Evolutionary conservation across 1,140 invertebrate genomes (phyloP).

Genomic region (Harpegnathos saltator): DNA sequence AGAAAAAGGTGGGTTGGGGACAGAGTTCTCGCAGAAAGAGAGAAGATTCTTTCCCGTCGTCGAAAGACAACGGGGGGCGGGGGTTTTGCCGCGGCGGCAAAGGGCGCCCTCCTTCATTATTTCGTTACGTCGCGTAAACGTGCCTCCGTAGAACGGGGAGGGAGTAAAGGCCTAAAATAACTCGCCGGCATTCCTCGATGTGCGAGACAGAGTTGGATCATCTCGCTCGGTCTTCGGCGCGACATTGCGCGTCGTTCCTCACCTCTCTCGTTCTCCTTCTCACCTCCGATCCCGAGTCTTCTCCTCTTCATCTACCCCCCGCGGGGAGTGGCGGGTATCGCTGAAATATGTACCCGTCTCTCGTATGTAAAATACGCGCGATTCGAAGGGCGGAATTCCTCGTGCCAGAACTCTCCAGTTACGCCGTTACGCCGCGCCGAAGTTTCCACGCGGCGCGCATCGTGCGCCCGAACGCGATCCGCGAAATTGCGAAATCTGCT

Average conservation of each 20-base stretch:
- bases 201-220: slow-evolving; percentile 42
- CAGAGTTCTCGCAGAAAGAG: not conserved
- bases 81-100: slow-evolving; percentile 33
- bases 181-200: slow-evolving; percentile 77
- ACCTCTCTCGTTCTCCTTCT: slow-evolving; percentile 38
- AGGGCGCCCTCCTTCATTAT: slow-evolving; percentile 73
- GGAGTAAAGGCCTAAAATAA: slow-evolving; percentile 78
- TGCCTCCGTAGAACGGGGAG: slow-evolving; percentile 39
- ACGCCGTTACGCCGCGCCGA: not conserved
- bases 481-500: slow-evolving; percentile 13
- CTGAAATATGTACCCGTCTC: slow-evolving; percentile 72
- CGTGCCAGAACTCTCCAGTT: slow-evolving; percentile 39
- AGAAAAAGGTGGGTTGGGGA: slow-evolving; percentile 2
- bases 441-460: not conserved
- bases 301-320: slow-evolving; percentile 59
- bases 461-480: not conserved
- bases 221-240: slow-evolving; percentile 51
- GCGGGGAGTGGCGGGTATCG: slow-evolving; percentile 55
- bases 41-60: slow-evolving; percentile 29
- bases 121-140: slow-evolving; percentile 77
- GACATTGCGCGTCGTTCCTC: slow-evolving; percentile 66
- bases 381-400: slow-evolving; percentile 68
- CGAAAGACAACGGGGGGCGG: not conserved
- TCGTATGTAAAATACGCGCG: slow-evolving; percentile 65
- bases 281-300: slow-evolving; percentile 33